Base-by-base conservation (phyloP, 1,140 invertebrate genomes). In the Latrodectus geometricus region DNA sequence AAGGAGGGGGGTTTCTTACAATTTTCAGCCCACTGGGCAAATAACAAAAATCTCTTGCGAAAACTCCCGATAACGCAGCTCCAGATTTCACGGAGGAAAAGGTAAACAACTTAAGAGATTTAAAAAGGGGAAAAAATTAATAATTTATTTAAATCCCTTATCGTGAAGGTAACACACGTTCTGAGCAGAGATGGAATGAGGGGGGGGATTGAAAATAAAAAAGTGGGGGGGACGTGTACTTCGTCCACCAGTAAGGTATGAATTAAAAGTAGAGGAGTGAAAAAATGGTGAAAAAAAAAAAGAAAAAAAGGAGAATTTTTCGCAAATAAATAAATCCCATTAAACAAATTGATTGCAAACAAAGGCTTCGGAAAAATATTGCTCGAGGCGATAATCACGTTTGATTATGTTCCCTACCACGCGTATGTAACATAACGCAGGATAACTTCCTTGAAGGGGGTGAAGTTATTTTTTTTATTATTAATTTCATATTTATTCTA, bases 91-190 rank as follows among this genome's bases (percentile, higher is more conserved):
- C 23, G 49, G 66, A 79, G 35, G 52, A 61, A 21, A 74, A 50
- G 21, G 70, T 74, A 74, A 74, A 83, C 70, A 83, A 12, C 69
- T 48, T 15, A 17, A 74, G 21, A 83, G 70, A 83, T 72, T 80
- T 35, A 68, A 77, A 66, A 52, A 17, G 56, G 75, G 17, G 73
- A n/a, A 74, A 75, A 84, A 84, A 84, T 65, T 75, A 75, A 76
- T 84, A 84, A 84, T 84, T 84, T 84, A 84, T 84, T 84, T 84
- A 84, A 84, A 84, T 84, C 82, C 68, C 82, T 84, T 84, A 84
- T 84, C 82, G 68, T 49, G 49, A 23, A 69, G 35, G 82, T 76
- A 76, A 69, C 82, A 84, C 82, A 76, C 82, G 73, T 69, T 79
- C 69, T 83, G 61, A 35, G 35, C 35, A 35, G 35, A 35, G 35